Conservation (phyloP, 2,888 invertebrate species). For the Drosophila anomalipes region DNA sequence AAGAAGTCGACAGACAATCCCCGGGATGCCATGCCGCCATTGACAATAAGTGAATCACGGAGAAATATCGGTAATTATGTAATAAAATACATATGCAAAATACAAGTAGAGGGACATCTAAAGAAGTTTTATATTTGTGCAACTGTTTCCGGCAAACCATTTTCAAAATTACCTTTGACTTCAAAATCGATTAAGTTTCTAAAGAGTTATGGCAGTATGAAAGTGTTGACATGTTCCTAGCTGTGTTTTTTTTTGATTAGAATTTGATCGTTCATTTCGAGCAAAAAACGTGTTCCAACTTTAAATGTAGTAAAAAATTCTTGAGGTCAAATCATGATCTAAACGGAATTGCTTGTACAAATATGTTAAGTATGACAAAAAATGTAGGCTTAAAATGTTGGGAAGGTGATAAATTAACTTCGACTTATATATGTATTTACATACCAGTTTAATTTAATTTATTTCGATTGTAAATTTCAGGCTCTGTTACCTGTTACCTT, state of each 20-base stretch:
- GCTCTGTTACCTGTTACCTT: slow-evolving; percentile 85
- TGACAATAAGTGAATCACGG: slow-evolving; percentile 84
- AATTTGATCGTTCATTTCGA: not conserved
- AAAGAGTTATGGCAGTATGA: not conserved
- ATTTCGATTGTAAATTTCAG: slow-evolving; percentile 50
- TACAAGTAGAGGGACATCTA: fast-evolving
- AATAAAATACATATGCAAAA: not conserved
- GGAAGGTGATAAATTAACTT: not conserved
- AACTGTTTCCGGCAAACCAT: not conserved
- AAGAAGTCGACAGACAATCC: slow-evolving; percentile 68
- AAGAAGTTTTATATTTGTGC: not conserved
- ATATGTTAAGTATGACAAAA: not conserved
- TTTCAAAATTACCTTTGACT: not conserved
- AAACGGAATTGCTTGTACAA: not conserved
- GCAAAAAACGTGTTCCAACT: not conserved
- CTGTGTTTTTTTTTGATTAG: not conserved
- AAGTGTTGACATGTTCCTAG: not conserved
- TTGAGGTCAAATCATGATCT: not conserved
- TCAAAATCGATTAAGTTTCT: not conserved
- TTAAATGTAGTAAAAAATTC: not conserved
- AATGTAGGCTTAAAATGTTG: not conserved
- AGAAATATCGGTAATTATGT: slow-evolving; percentile 82
- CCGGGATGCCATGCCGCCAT: slow-evolving; percentile 72
- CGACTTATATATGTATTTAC: not conserved
- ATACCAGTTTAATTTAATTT: not conserved